Evolutionary conservation across 2,113 vertebrate species (phyloP).

Genomic region (Hydropotes inermis): DNA sequence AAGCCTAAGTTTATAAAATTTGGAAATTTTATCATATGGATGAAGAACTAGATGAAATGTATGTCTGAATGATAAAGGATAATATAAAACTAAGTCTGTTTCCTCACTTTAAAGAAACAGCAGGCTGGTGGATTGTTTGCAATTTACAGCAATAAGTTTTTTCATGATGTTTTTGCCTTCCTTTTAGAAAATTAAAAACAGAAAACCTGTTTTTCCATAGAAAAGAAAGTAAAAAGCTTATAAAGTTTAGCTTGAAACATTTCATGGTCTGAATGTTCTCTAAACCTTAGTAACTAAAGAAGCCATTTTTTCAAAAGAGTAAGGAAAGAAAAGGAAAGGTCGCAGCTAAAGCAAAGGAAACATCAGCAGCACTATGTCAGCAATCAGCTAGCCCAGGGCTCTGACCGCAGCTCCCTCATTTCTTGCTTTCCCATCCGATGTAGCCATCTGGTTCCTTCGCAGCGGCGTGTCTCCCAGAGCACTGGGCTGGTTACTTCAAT

Average conservation of each 20-base stretch:
- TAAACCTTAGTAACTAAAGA: neutral
- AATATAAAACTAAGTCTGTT: neutral
- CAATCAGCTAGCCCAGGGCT: fast-evolving
- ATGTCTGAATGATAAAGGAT: neutral
- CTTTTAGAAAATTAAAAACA: neutral
- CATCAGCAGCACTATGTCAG: neutral
- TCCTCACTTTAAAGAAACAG: neutral
- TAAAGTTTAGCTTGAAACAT: neutral
- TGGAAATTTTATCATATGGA: neutral
- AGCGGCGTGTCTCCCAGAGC: neutral
- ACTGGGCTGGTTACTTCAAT: neutral
- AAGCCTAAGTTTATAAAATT: neutral
- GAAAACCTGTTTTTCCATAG: neutral
- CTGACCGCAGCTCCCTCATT: neutral
- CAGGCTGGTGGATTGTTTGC: neutral
- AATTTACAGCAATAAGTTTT: neutral
- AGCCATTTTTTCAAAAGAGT: neutral
- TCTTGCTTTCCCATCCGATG: neutral
- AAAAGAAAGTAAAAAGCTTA: neutral
- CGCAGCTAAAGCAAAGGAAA: neutral
- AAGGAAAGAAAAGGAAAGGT: neutral
- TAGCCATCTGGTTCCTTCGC: neutral
- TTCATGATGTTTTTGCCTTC: neutral
- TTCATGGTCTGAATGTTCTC: neutral
- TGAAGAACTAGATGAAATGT: neutral